phyloP scores from a whole-genome alignment of 2,888 invertebrate species.

The Tryphoninae sp. region DNA sequence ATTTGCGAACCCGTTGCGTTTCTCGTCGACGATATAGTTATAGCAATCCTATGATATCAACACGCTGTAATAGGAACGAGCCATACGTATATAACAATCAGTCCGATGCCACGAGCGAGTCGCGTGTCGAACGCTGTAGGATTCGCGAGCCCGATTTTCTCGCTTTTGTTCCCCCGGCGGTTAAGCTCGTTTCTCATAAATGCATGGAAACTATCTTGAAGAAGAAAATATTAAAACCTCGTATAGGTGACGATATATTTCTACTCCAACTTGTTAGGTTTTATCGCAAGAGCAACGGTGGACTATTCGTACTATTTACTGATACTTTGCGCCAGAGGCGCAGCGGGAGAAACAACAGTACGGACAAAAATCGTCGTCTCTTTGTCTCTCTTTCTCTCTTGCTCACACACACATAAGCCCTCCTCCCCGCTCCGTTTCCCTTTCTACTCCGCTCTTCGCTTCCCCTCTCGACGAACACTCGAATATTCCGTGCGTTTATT shows the following conservation, averaged over 20 bases:
- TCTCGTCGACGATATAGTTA: background rate
- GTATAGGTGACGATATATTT: too few species aligned
- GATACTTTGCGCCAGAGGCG: too few species aligned
- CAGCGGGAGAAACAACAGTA: too few species aligned
- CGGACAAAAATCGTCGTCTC: too few species aligned
- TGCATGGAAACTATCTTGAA: background rate
- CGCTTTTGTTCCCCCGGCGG: slow-evolving; percentile 18
- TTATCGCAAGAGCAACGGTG: too few species aligned
- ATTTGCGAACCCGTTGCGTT: background rate
- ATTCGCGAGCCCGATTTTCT: slow-evolving; percentile 19
- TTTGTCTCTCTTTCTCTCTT: too few species aligned
- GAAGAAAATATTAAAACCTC: slow-evolving; percentile 15
- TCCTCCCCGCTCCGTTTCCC: background rate
- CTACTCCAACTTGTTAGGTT: too few species aligned
- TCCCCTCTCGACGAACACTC: background rate
- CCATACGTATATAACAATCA: background rate
- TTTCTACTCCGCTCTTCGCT: background rate
- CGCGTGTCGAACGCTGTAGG: slow-evolving; percentile 62
- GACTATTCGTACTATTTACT: too few species aligned
- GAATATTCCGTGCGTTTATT: background rate
- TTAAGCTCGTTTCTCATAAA: slow-evolving; percentile 22
- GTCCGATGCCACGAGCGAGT: slow-evolving; percentile 66
- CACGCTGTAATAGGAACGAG: background rate
- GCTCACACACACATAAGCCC: background rate
- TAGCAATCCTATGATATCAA: background rate